A percentile compares a stretch with the other conserved stretches of the same genome.
Conservation (phyloP, 1,140 invertebrate species). For the Branchinecta lynchi region DNA sequence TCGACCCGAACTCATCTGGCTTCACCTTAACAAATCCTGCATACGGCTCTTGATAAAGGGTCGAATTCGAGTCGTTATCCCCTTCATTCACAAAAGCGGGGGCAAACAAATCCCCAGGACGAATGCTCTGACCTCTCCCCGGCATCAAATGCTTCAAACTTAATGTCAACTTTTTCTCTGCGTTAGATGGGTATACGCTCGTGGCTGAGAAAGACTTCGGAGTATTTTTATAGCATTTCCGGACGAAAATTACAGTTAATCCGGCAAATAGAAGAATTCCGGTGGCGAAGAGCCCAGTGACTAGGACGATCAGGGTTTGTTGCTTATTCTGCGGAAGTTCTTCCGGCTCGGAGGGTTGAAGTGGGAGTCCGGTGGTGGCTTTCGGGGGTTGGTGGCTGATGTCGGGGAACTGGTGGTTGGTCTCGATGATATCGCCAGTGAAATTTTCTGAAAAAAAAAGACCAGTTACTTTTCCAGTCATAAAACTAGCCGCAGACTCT, state of each 20-base stretch:
- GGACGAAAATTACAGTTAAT: conserved; percentile 49
- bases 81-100: conserved; percentile 31
- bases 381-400: no score
- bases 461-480: no score
- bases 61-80: conserved; percentile 39
- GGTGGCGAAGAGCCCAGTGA: conserved; percentile 58
- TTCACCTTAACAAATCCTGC: conserved; percentile 36
- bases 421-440: no score
- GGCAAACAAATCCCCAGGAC: no score
- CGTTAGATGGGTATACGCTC: background rate
- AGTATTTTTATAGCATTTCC: conserved; percentile 48
- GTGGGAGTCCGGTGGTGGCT: no score
- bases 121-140: no score
- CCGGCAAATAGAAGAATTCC: conserved; percentile 47
- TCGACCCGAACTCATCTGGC: conserved; percentile 37
- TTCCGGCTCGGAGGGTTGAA: no score
- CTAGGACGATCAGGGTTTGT: conserved; percentile 56
- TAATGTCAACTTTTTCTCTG: conserved; percentile 13
- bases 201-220: conserved; percentile 42
- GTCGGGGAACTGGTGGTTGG: no score
- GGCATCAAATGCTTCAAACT: conserved; percentile 19
- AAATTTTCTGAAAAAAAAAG: no score
- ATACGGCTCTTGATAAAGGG: conserved; percentile 44
- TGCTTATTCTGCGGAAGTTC: conserved; percentile 33
- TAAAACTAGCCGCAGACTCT: no score